Evolutionary conservation across 2,113 vertebrate species (phyloP), one percentile per base, ranked within the genome.

Genomic region (Heterotilapia buettikoferi): DNA sequence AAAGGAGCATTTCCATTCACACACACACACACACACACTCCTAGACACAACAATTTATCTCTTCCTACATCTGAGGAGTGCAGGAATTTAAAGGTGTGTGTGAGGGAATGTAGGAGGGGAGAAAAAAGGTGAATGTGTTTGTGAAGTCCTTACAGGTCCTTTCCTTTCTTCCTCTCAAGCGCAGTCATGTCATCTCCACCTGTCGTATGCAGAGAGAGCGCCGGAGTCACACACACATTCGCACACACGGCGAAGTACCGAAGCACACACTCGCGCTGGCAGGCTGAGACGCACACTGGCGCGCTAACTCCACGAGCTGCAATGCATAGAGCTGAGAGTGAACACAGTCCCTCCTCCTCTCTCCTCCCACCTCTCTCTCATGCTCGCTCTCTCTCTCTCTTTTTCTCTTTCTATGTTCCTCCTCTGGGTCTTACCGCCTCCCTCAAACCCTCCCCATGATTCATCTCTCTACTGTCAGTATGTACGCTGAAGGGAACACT

Each of bases 131-230:
- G 76, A 68, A 73, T 11, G 52, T 9, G 68, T 31, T 84, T 80
- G 84, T 85, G n/a, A 84, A 86, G 89, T 73, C 87, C 95, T 96
- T 96, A 96, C 95, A 96, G 95, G 95, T 96, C 95, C 93, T 95
- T 95, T 87, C 90, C 94, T 94, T 94, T 95, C 89, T 95, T 94
- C 91, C 90, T 95, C 92, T 95, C 92, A 26, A 95, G 91, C 38
- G 94, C 95, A 92, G 95, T 96, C 95, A 96, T 96, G 95, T 96
- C 95, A 96, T 96, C 92, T 95, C 95, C 92, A 95, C 95, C 94
- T 96, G 94, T 94, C 91, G 91, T 91, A 91, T 14, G 91, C 89
- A 93, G 84, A 90, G 89, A 93, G 93, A 91, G 90, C 86, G 91
- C 88, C 63, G 92, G 92, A 90, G 91, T 94, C 94, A 92, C 92